Evolutionary conservation across 2,113 vertebrate species (phyloP).

Genomic region (Capreolus pygargus): DNA sequence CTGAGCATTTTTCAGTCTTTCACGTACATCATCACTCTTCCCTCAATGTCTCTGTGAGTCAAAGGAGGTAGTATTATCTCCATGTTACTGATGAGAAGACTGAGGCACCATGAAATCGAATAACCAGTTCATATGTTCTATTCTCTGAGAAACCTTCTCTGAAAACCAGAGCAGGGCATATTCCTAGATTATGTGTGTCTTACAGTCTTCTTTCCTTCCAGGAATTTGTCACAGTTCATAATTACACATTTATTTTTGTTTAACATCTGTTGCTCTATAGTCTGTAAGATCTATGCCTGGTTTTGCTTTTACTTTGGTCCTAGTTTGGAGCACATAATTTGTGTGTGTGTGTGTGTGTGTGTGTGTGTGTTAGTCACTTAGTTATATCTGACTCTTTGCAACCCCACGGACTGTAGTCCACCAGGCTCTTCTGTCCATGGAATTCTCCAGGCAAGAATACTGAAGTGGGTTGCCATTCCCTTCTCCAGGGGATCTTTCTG

Average conservation of each 20-base stretch:
- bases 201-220: not conserved
- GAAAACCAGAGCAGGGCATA: not conserved
- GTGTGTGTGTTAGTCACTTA: not conserved
- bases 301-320: conserved; percentile 3
- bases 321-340: not conserved
- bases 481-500: not conserved
- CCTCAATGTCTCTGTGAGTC: not conserved
- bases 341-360: not conserved
- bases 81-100: not conserved
- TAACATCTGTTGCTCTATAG: not conserved
- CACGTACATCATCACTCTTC: not conserved
- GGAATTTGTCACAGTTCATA: not conserved
- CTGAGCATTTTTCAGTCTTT: not conserved
- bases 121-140: not conserved
- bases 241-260: not conserved
- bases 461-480: not conserved
- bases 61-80: not conserved
- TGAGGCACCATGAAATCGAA: not conserved
- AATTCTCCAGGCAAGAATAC: not conserved
- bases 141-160: not conserved
- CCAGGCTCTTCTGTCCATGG: not conserved
- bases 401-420: not conserved
- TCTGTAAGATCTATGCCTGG: not conserved
- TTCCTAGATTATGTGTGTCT: not conserved
- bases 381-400: rapidly evolving